Percentiles rank a stretch among this genome's conserved stretches.
These are phyloP conservation scores for Turritopsis dohrnii DNA, from an alignment of 30 jellyfish, hydroid and myxozoan species.

Conservation along the genomic window DNA sequence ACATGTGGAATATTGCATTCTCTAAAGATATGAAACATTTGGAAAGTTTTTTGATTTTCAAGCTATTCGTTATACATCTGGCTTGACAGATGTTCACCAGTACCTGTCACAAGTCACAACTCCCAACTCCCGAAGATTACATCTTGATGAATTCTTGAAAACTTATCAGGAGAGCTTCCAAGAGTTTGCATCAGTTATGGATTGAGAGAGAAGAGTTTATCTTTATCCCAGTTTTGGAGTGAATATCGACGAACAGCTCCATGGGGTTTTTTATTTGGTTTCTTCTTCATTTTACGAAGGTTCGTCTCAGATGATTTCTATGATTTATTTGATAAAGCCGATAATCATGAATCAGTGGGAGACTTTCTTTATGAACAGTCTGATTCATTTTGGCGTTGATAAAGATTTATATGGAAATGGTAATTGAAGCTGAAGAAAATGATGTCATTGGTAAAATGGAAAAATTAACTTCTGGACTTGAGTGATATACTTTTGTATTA, in stretches of 20 bases:
- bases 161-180: not conserved
- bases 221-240: not conserved
- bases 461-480: not conserved
- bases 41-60: conserved; percentile 18
- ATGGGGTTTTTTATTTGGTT: conserved; percentile 21
- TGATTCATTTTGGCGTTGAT: not conserved
- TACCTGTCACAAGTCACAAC: conserved; percentile 17
- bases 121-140: not conserved
- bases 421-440: not conserved
- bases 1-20: conserved; percentile 26
- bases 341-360: not conserved
- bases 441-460: not conserved
- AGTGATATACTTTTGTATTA: too few relatives aligned
- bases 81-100: conserved; percentile 9
- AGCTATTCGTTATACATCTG: conserved; percentile 7
- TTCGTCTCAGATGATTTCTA: not conserved
- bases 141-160: not conserved
- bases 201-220: not conserved
- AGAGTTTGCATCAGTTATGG: not conserved
- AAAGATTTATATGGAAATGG: not conserved
- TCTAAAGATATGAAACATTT: not conserved
- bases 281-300: conserved; percentile 15
- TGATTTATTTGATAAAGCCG: not conserved
- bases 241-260: conserved; percentile 3
- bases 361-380: not conserved